A percentile compares a stretch with the other conserved stretches of the same genome.
Evolutionary conservation across 1,140 invertebrate species (phyloP).

Genomic region (Scaptomyza hsui): DNA sequence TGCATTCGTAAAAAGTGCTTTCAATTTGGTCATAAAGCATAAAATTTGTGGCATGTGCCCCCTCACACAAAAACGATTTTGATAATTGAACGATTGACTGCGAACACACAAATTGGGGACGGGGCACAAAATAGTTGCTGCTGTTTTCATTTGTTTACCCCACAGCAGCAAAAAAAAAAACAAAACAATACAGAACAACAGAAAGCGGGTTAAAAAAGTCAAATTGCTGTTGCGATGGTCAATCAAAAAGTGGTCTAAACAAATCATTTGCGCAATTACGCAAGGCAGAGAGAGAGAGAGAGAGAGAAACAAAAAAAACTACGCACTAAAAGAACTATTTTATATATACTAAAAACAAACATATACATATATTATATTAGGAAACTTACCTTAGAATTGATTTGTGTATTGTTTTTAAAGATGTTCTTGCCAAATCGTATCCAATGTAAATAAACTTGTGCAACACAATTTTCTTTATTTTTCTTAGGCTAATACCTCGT

Average conservation of each 20-base stretch:
- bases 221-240: slow-evolving; percentile 60
- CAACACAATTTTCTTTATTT: slow-evolving; percentile 40
- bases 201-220: slow-evolving; percentile 66
- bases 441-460: slow-evolving; percentile 53
- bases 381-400: slow-evolving; percentile 52
- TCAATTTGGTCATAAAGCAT: slow-evolving; percentile 70
- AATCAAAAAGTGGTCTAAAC: slow-evolving; percentile 80
- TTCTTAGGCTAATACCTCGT: slow-evolving; percentile 8
- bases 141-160: slow-evolving; percentile 30
- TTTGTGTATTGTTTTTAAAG: slow-evolving; percentile 9
- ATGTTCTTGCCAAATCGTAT: slow-evolving; percentile 49
- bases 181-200: not conserved
- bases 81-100: slow-evolving; percentile 76
- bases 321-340: slow-evolving; percentile 12
- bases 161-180: slow-evolving; percentile 3
- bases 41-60: slow-evolving; percentile 54
- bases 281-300: slow-evolving; percentile 37
- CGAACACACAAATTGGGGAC: slow-evolving; percentile 57
- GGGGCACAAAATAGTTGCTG: slow-evolving; percentile 17
- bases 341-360: not conserved
- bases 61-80: slow-evolving; percentile 37
- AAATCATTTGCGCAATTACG: slow-evolving; percentile 77
- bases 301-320: slow-evolving; percentile 19
- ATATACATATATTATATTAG: slow-evolving; percentile 25
- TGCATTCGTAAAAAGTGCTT: slow-evolving; percentile 51